A percentile compares a stretch with the other conserved stretches of the same genome.
Conservation (phyloP, 2,113 vertebrate species). For the Orientallactaga bullata region DNA sequence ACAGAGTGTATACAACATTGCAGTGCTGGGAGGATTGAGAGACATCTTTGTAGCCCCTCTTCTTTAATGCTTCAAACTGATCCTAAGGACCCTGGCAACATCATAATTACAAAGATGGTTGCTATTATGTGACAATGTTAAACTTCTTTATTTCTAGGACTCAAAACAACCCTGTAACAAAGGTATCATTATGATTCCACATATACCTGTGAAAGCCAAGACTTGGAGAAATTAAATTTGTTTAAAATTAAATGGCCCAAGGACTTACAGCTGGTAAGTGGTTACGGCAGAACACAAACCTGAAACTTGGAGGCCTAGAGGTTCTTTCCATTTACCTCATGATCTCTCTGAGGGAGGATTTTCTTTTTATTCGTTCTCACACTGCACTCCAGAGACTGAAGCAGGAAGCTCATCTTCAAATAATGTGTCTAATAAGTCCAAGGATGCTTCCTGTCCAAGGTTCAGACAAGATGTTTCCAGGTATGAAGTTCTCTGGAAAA, state of each 20-base stretch:
- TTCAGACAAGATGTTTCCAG: background rate
- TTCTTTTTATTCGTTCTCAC: background rate
- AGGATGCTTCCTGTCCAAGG: background rate
- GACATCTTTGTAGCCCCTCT: background rate
- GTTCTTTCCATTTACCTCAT: background rate
- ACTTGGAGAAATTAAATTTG: background rate
- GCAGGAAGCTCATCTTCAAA: background rate
- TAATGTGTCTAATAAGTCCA: background rate
- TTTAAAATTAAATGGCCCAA: slow-evolving; percentile 22
- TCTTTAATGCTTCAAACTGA: background rate
- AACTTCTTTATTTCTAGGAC: background rate
- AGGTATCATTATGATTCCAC: background rate
- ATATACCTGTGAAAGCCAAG: background rate
- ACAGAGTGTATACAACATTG: background rate
- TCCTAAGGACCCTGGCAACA: background rate
- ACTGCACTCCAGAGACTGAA: background rate
- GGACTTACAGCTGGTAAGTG: background rate
- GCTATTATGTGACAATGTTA: background rate
- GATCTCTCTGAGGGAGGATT: background rate
- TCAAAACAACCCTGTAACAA: background rate
- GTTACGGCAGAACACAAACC: background rate
- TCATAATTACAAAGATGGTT: background rate
- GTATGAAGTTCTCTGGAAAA: background rate
- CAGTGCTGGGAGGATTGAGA: background rate
- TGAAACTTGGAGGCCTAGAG: background rate